Percentiles rank a stretch among this genome's conserved stretches.
phyloP scores from a whole-genome alignment of 2,888 invertebrate species.

The Lepidochrysops patricia region DNA sequence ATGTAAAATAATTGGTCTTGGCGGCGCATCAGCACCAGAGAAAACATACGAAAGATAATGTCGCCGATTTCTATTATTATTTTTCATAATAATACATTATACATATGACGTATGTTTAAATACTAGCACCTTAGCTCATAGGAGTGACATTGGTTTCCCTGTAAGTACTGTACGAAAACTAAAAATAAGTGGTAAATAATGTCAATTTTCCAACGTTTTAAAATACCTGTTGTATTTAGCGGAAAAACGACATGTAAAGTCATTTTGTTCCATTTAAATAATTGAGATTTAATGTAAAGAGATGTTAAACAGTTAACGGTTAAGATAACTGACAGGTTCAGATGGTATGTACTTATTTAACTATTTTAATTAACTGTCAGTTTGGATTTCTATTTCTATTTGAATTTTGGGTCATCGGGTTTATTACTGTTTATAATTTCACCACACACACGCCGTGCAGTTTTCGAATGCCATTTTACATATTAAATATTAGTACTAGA shows the following conservation, averaged over 20 bases:
- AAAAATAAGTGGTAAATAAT: too few species aligned
- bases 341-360: neutral
- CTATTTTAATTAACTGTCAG: neutral
- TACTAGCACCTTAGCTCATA: neutral
- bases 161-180: too few species aligned
- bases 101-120: too few species aligned
- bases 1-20: too few species aligned
- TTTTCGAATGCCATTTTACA: neutral
- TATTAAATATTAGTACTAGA: too few species aligned
- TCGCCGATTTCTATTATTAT: too few species aligned
- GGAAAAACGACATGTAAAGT: neutral
- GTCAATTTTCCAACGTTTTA: neutral
- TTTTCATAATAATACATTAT: too few species aligned
- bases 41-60: too few species aligned
- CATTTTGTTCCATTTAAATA: slow-evolving; percentile 4
- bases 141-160: too few species aligned
- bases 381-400: neutral
- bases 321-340: neutral
- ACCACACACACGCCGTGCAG: neutral
- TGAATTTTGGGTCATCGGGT: neutral
- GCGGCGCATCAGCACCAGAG: too few species aligned
- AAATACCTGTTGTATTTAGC: neutral
- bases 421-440: neutral
- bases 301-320: slow-evolving; percentile 1
- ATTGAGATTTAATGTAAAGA: slow-evolving; percentile 9